Conservation (phyloP, 2,797 vertebrate genomes). For the Pristis pectinata region DNA sequence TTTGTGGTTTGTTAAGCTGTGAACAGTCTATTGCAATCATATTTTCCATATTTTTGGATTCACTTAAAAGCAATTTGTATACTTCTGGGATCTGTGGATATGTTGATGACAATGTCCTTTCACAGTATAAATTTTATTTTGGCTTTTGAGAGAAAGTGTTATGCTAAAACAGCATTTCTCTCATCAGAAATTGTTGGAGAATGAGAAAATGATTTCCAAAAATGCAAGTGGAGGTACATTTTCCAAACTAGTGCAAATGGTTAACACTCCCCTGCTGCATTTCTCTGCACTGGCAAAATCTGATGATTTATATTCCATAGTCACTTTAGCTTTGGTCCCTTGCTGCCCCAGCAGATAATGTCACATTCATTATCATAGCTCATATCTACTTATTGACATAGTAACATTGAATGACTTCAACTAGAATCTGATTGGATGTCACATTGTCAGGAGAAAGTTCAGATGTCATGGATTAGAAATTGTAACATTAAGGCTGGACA, state of each 20-base stretch:
- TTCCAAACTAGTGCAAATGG: not conserved
- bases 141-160: not conserved
- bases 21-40: not conserved
- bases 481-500: not conserved
- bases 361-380: not conserved
- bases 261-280: not conserved
- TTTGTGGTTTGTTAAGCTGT: not conserved
- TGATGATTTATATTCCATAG: not conserved
- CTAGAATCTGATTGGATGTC: not conserved
- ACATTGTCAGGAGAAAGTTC: not conserved
- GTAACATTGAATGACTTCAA: not conserved
- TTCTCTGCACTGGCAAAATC: not conserved
- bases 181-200: not conserved
- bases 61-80: not conserved
- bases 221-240: not conserved
- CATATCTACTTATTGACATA: not conserved
- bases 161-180: not conserved
- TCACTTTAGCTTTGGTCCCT: not conserved
- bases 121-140: not conserved
- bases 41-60: not conserved
- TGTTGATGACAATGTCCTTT: not conserved
- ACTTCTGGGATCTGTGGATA: not conserved
- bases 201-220: not conserved
- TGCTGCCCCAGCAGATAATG: not conserved
- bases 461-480: not conserved